A percentile compares a stretch with the other conserved stretches of the same genome.
Evolutionary conservation across 2,888 invertebrate species (phyloP).

Genomic region (Drosophila flavopinicola): DNA sequence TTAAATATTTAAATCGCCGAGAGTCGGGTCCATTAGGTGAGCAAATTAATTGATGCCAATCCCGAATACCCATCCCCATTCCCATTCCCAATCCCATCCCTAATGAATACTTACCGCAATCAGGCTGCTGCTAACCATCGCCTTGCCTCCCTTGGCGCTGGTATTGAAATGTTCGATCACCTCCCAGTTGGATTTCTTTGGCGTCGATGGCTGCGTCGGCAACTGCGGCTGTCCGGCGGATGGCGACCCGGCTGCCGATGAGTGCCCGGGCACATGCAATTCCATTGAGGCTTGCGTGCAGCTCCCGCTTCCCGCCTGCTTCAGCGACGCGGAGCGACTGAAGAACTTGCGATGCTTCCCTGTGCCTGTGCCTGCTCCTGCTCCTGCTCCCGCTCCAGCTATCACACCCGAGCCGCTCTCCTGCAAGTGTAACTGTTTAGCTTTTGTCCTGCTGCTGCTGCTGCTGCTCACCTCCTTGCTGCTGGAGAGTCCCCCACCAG

Average conservation of each 20-base stretch:
- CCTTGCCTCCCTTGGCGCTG: slow-evolving; percentile 87
- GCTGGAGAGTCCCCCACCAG: slow-evolving; percentile 85
- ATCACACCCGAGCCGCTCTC: slow-evolving; percentile 6
- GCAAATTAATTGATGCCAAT: slow-evolving; percentile 70
- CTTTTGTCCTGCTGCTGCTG: slow-evolving; percentile 36
- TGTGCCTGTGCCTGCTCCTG: background rate
- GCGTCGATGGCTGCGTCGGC: slow-evolving; percentile 86
- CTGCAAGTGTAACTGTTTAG: slow-evolving; percentile 18
- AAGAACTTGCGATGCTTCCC: slow-evolving; percentile 83
- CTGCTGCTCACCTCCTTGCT: slow-evolving; percentile 78
- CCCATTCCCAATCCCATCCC: background rate
- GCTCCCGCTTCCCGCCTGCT: slow-evolving; percentile 84
- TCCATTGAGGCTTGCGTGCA: slow-evolving; percentile 81
- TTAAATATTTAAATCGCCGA: slow-evolving; percentile 69
- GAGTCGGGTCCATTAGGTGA: slow-evolving; percentile 51
- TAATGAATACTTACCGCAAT: slow-evolving; percentile 86
- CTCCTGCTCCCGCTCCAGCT: background rate
- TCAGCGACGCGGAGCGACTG: slow-evolving; percentile 86
- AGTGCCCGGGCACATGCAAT: slow-evolving; percentile 78
- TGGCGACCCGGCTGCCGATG: slow-evolving; percentile 41
- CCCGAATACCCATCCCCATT: slow-evolving; percentile 2
- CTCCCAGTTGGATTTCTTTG: slow-evolving; percentile 94
- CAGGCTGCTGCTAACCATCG: slow-evolving; percentile 87
- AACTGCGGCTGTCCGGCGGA: slow-evolving; percentile 69
- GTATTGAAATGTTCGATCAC: slow-evolving; percentile 94